Evolutionary conservation across 2,113 vertebrate species (phyloP), one percentile per base, ranked within the genome.

Genomic region (Oryzias javanicus): DNA sequence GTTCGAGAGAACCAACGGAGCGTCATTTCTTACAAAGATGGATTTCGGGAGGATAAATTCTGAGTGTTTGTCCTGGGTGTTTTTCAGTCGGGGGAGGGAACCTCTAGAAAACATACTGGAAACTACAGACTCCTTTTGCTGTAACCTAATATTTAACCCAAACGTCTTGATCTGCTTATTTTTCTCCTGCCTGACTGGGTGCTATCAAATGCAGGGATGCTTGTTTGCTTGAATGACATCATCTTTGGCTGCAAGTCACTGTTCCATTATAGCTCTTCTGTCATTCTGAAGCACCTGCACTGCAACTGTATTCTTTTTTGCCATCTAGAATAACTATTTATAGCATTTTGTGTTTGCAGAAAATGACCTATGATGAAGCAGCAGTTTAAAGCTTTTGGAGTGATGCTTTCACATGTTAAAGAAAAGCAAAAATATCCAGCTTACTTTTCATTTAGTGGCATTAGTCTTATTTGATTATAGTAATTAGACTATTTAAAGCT

Each of bases 141-240:
- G 66, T 66, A 67, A 78, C 60, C 55, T 52, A 67, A 84, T 76
- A 78, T 78, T 74, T 86, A 69, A 68, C 70, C 60, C 67, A 86
- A 35, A 71, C 53, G 50, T 82, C 80, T 64, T 65, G 72, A 71
- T 85, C 66, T 56, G 70, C 70, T 81, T 81, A 55, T 67, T 74
- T 77, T 72, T 53, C 56, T 19, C 54, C 70, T 80, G 79, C 74
- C 35, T 81, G 84, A 60, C 62, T 45, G 19, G 0, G 14, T 55
- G 64, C 80, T 82, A 78, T 82, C 80, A 85, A 82, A 82, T 60
- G 66, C 67, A 75, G 68, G 84, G 71, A 69, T 27, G 20, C 29
- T 42, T 18, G 64, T 55, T 78, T 64, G 60, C 76, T 64, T 67
- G 40, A 72, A 74, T 88, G 71, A 85, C 79, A 81, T 89, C 69